phyloP scores from a whole-genome alignment of 2,888 invertebrate genomes.

The Pomacea canaliculata region DNA sequence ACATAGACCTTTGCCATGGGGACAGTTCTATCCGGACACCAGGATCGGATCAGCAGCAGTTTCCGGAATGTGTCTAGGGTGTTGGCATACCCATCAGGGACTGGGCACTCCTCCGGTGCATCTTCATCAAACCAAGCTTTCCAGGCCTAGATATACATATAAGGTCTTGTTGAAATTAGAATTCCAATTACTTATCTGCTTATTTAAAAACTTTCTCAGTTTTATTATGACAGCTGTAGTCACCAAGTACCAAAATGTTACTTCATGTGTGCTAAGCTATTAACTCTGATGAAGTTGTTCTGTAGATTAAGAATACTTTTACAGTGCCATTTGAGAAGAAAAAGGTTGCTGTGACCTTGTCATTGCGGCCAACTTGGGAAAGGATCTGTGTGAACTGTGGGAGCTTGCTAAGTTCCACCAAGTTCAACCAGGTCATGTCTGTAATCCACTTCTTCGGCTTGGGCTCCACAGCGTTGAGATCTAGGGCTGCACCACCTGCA shows the following conservation, averaged over 20 bases:
- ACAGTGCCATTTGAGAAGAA: too few species aligned
- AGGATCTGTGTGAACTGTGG: constrained; percentile 69
- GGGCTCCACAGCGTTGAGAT: constrained; percentile 70
- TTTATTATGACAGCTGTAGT: too few species aligned
- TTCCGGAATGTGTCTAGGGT: constrained; percentile 67
- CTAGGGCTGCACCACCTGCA: constrained; percentile 70
- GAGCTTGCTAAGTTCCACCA: constrained; percentile 69
- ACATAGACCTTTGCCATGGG: constrained; percentile 70
- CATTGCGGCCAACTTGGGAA: constrained; percentile 64
- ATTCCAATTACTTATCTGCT: neutral
- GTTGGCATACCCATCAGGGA: constrained; percentile 69
- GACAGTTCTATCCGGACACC: constrained; percentile 69
- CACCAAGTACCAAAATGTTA: too few species aligned
- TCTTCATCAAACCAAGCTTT: constrained; percentile 70
- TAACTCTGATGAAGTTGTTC: too few species aligned
- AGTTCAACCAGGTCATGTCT: constrained; percentile 71
- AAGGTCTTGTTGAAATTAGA: neutral
- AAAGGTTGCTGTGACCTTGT: constrained; percentile 57
- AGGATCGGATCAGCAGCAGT: constrained; percentile 67
- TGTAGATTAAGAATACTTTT: too few species aligned
- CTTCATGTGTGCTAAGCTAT: too few species aligned
- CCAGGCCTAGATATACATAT: constrained; percentile 49
- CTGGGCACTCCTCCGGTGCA: constrained; percentile 67
- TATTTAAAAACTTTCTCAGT: too few species aligned
- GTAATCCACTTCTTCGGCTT: constrained; percentile 71